A percentile compares a stretch with the other conserved stretches of the same genome.
phyloP scores from a whole-genome alignment of 2,797 vertebrate genomes.

The Lophotriccus pileatus region DNA sequence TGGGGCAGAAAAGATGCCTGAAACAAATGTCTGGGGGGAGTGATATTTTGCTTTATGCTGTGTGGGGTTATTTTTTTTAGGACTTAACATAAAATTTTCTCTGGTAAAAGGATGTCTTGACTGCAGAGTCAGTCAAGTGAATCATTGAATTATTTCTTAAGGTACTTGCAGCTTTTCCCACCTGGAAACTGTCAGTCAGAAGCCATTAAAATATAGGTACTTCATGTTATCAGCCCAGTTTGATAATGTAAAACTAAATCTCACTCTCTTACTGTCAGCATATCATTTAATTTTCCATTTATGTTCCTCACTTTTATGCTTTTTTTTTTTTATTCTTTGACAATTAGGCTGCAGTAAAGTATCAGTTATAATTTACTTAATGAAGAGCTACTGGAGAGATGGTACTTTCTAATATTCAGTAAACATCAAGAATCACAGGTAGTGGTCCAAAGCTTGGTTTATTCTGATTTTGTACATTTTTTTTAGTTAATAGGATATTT shows the following conservation, averaged over 20 bases:
- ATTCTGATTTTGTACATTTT: not conserved
- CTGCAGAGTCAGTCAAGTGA: not conserved
- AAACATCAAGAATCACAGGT: fast-evolving
- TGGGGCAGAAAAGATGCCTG: not conserved
- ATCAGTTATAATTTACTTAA: not conserved
- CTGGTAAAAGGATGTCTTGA: not conserved
- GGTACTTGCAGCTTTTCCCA: not conserved
- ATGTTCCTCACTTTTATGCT: not conserved
- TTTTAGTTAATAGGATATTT: not conserved
- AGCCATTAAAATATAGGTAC: not conserved
- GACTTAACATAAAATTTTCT: not conserved
- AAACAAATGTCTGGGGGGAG: not conserved
- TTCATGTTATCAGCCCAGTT: not conserved
- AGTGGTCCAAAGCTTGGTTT: not conserved
- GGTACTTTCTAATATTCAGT: not conserved
- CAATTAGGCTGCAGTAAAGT: not conserved
- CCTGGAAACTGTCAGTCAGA: not conserved
- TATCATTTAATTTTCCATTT: not conserved
- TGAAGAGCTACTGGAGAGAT: not conserved
- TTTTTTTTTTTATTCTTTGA: not conserved
- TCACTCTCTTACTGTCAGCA: not conserved
- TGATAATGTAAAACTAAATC: not conserved
- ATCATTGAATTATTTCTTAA: not conserved
- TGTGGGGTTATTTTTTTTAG: not conserved
- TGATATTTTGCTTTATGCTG: not conserved